These are phyloP conservation scores for Leuciscus idus DNA, from an alignment of 2,113 vertebrate genomes.

Conservation along the genomic window DNA sequence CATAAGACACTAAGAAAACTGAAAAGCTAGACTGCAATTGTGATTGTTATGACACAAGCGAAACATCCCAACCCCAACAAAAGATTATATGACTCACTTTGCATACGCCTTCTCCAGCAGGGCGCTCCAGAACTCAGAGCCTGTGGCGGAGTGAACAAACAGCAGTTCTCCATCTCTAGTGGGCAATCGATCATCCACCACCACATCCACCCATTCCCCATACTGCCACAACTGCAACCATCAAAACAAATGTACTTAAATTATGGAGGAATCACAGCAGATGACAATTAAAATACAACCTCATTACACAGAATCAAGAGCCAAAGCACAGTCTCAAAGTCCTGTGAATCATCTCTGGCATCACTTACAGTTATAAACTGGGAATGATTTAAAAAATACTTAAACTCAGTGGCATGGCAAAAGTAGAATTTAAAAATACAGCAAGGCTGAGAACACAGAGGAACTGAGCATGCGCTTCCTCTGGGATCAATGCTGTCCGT, in stretches of 20 bases:
- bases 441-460: neutral
- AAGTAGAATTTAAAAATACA: neutral
- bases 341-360: neutral
- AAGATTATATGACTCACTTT: constrained; percentile 66
- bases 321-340: neutral
- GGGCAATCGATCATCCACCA: constrained; percentile 77
- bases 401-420: neutral
- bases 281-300: neutral
- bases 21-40: neutral
- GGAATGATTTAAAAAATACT: neutral
- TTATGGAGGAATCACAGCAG: neutral
- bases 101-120: constrained; percentile 73
- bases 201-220: constrained; percentile 79
- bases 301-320: neutral
- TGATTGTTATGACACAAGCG: neutral
- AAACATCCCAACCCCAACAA: neutral
- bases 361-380: neutral
- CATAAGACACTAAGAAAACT: neutral
- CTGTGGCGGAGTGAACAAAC: constrained; percentile 77
- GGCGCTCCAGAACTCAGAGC: constrained; percentile 79
- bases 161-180: constrained; percentile 75
- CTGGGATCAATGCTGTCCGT: constrained; percentile 28
- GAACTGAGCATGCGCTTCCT: constrained; percentile 34
- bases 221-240: constrained; percentile 78
- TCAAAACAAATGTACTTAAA: constrained; percentile 12